Evolutionary conservation across 2,888 invertebrate genomes (phyloP).

Genomic region (Callyntrura guangdongensis): DNA sequence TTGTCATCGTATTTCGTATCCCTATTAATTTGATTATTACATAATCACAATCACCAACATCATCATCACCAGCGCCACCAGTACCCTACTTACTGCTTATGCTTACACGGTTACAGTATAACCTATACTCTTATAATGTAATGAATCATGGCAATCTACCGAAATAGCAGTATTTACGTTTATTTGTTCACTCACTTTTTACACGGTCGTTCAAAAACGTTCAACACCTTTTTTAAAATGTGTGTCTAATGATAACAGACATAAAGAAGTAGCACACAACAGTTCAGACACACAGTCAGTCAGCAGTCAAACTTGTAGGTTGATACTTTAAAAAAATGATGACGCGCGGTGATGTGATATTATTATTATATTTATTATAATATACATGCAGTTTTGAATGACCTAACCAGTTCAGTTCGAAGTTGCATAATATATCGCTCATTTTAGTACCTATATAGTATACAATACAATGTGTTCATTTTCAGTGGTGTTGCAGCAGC

Average conservation of each 20-base stretch:
- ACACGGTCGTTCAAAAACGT: conserved; percentile 1
- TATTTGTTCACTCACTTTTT: neutral
- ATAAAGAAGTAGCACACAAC: conserved; percentile 11
- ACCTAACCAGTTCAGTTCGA: conserved; percentile 72
- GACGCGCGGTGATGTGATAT: conserved; percentile 47
- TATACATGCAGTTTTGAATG: conserved; percentile 60
- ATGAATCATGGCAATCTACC: neutral
- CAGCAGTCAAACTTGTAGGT: conserved; percentile 31
- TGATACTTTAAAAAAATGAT: conserved; percentile 46
- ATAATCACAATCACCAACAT: conserved; percentile 31
- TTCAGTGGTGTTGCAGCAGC: neutral
- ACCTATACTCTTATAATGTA: neutral
- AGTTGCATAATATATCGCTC: conserved; percentile 60
- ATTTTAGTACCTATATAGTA: conserved; percentile 1
- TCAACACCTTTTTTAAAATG: conserved; percentile 45
- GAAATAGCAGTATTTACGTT: neutral
- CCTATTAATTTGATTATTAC: conserved; percentile 67
- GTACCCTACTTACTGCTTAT: too few species aligned
- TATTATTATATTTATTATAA: conserved; percentile 38
- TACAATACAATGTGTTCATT: neutral
- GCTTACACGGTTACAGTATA: neutral
- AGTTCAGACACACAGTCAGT: neutral
- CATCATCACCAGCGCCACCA: conserved; percentile 1
- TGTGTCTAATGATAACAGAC: conserved; percentile 33
- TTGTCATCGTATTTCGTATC: conserved; percentile 31